phyloP scores from a whole-genome alignment of 2,797 vertebrate genomes.

The Takifugu ocellatus region DNA sequence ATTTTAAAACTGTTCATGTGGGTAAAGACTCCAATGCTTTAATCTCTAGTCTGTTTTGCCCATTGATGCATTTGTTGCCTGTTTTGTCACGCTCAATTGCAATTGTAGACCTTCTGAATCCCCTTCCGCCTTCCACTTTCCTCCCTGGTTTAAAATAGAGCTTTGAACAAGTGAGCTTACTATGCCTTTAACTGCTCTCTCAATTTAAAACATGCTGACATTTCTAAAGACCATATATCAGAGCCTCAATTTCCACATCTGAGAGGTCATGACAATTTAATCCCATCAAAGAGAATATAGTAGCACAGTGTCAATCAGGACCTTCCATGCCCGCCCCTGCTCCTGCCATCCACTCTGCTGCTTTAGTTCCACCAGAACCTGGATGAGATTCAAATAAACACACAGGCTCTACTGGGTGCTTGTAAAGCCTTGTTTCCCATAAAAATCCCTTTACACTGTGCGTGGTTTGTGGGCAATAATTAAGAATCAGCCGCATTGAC shows the following conservation, averaged over 20 bases:
- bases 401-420: not conserved
- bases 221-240: conserved; percentile 63
- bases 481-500: conserved; percentile 37
- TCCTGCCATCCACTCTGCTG: conserved; percentile 30
- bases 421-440: not conserved
- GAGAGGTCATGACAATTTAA: conserved; percentile 73
- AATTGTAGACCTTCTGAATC: too few species aligned
- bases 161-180: too few species aligned
- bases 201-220: conserved; percentile 68
- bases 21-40: too few species aligned
- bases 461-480: conserved; percentile 48
- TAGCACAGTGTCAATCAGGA: conserved; percentile 60
- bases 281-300: conserved; percentile 75
- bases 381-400: conserved; percentile 5
- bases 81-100: too few species aligned
- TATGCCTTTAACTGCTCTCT: conserved; percentile 24
- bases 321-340: conserved; percentile 24
- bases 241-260: conserved; percentile 73
- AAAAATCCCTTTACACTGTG: not conserved
- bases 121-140: too few species aligned
- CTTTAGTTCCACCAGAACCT: conserved; percentile 26
- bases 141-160: too few species aligned
- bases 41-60: too few species aligned
- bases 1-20: too few species aligned
- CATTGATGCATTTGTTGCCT: too few species aligned